Percentiles rank a stretch among this genome's conserved stretches.
These are phyloP conservation scores for Sphenopsis melanotis DNA, from an alignment of 2,797 vertebrate species.

Conservation along the genomic window DNA sequence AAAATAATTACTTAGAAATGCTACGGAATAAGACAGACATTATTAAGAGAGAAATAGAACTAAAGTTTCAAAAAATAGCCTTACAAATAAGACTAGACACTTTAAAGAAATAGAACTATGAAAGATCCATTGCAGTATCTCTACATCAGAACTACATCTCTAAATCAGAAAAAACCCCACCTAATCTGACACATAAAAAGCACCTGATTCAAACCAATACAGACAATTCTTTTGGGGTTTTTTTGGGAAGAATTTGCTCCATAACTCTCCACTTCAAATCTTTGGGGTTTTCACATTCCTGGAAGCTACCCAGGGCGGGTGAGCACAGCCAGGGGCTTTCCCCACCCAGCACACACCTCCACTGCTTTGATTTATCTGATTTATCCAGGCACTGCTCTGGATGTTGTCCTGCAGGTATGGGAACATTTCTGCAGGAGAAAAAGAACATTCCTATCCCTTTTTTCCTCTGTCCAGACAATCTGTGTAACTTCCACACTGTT, in stretches of 20 bases:
- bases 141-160: neutral
- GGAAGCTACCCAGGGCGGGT: neutral
- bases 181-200: neutral
- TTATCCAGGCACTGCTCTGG: neutral
- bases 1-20: neutral
- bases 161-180: neutral
- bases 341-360: accelerated
- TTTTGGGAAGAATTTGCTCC: neutral
- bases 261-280: too few species aligned
- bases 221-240: neutral
- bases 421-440: neutral
- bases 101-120: neutral
- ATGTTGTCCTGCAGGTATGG: neutral
- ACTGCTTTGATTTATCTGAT: accelerated
- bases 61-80: neutral
- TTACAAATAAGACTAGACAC: neutral
- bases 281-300: neutral
- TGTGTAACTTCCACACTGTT: accelerated
- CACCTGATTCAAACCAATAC: accelerated
- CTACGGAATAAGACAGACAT: neutral
- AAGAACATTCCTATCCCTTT: neutral
- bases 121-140: neutral
- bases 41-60: neutral
- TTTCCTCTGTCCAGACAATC: neutral
- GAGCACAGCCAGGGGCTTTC: neutral